phyloP scores from a whole-genome alignment of 1,140 invertebrate species.

The Dendroctonus ponderosae region DNA sequence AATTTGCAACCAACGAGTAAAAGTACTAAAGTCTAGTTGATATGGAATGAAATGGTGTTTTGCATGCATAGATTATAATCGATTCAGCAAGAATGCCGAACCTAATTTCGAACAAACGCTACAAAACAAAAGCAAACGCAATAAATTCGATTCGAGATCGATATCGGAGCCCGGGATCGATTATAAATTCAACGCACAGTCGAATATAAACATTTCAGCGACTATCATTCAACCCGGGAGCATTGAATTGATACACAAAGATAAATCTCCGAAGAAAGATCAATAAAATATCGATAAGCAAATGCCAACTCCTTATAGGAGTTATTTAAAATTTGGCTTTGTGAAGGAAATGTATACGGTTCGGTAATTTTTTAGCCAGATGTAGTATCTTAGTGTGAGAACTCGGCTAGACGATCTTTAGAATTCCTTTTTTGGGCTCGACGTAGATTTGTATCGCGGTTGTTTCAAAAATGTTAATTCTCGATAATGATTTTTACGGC shows the following conservation, averaged over 20 bases:
- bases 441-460: conserved; percentile 23
- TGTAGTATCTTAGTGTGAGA: conserved; percentile 28
- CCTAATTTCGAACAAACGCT: neutral
- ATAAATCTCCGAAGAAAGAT: conserved; percentile 24
- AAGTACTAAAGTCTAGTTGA: too few species aligned
- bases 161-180: conserved; percentile 12
- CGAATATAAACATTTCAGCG: conserved; percentile 23
- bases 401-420: conserved; percentile 24
- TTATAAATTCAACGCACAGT: conserved; percentile 30
- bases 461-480: conserved; percentile 29
- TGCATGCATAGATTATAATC: neutral
- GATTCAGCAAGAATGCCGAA: neutral
- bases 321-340: conserved; percentile 22
- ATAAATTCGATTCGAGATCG: conserved; percentile 5
- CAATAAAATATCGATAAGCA: conserved; percentile 31
- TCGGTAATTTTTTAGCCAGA: conserved; percentile 28
- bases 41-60: too few species aligned
- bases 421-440: conserved; percentile 21
- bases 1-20: too few species aligned
- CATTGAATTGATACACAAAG: conserved; percentile 28
- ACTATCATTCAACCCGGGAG: conserved; percentile 15
- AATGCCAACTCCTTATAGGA: conserved; percentile 29
- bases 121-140: conserved; percentile 3
- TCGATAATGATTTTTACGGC: conserved; percentile 16
- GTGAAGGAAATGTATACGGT: conserved; percentile 14